Evolutionary conservation across 2,797 vertebrate genomes (phyloP).

Genomic region (Crotalus adamanteus): DNA sequence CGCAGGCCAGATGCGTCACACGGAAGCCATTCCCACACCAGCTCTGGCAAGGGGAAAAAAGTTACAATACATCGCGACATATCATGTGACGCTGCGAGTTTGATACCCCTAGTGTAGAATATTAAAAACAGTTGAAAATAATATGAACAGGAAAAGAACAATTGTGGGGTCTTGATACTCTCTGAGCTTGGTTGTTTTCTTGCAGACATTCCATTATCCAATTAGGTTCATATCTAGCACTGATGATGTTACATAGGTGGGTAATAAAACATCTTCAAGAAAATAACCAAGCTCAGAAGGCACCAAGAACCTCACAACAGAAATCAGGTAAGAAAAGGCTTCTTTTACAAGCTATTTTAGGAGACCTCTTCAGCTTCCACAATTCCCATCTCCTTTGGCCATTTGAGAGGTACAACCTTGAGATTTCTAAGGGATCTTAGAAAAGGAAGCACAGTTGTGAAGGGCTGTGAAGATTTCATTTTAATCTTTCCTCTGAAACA

Average conservation of each 20-base stretch:
- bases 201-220: not conserved
- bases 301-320: not conserved
- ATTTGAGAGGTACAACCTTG: not conserved
- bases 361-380: not conserved
- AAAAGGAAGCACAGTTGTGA: not conserved
- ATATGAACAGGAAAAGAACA: not conserved
- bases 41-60: no score
- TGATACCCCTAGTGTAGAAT: not conserved
- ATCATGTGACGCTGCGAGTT: no score
- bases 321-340: not conserved
- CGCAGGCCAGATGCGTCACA: no score
- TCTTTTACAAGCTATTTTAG: not conserved
- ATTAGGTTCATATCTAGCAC: not conserved
- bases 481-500: not conserved
- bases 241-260: not conserved
- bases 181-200: not conserved
- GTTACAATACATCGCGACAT: no score
- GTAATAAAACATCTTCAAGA: not conserved
- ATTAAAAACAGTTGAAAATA: not conserved
- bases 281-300: not conserved
- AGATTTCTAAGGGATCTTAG: not conserved
- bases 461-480: not conserved
- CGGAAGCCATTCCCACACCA: no score
- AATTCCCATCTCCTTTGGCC: not conserved
- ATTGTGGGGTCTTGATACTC: not conserved